phyloP scores from a whole-genome alignment of 2,797 vertebrate species.

The Gallinago stenura region DNA sequence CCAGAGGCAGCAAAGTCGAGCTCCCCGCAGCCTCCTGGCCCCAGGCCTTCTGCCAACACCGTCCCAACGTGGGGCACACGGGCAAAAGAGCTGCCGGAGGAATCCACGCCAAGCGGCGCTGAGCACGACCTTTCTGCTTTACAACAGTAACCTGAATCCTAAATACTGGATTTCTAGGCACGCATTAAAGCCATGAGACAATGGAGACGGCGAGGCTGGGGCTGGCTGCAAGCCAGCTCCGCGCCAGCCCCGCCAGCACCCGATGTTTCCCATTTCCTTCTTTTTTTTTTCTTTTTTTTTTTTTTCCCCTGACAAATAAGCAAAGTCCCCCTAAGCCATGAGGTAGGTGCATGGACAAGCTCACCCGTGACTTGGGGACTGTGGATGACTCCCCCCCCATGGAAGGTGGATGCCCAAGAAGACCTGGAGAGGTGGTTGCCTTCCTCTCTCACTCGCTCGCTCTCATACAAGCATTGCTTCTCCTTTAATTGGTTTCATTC shows the following conservation, averaged over 20 bases:
- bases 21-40: background rate
- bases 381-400: background rate
- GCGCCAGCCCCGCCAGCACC: background rate
- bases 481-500: constrained; percentile 71
- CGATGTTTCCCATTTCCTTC: constrained; percentile 47
- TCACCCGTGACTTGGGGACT: background rate
- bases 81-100: constrained; percentile 56
- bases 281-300: background rate
- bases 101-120: constrained; percentile 43
- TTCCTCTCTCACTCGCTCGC: background rate
- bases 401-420: background rate
- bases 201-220: constrained; percentile 54
- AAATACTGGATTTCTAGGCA: constrained; percentile 77
- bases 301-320: background rate
- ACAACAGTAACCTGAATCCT: constrained; percentile 72
- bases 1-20: background rate
- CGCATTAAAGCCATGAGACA: constrained; percentile 67
- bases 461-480: background rate
- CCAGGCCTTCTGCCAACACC: constrained; percentile 23
- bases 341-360: constrained; percentile 2
- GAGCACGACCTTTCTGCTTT: constrained; percentile 65
- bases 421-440: background rate
- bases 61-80: background rate
- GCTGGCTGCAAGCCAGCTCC: constrained; percentile 67
- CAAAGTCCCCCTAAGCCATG: constrained; percentile 11